Evolutionary conservation across 2,797 vertebrate genomes (phyloP).

Genomic region (Paratrypauchen microcephalus): DNA sequence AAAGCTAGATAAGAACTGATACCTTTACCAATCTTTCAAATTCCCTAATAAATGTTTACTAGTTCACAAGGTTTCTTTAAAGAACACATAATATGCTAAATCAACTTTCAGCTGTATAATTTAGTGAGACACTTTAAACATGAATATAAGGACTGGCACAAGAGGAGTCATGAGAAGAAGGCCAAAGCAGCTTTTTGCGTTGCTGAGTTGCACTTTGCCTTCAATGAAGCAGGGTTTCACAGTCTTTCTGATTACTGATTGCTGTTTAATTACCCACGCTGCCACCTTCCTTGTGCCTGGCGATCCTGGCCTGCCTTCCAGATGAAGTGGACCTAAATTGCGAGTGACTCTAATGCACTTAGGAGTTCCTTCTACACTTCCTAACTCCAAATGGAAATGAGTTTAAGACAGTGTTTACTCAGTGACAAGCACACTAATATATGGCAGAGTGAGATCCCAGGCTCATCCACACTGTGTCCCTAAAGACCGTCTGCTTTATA

Average conservation of each 20-base stretch:
- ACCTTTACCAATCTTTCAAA: no score
- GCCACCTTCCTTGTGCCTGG: slow-evolving; percentile 20
- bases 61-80: no score
- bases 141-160: not conserved
- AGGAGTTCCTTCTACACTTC: slow-evolving; percentile 54
- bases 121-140: not conserved
- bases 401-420: slow-evolving; percentile 61
- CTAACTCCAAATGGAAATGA: slow-evolving; percentile 65
- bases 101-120: not conserved
- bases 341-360: slow-evolving; percentile 66
- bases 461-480: slow-evolving; percentile 30
- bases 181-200: slow-evolving; percentile 1
- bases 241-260: slow-evolving; percentile 46
- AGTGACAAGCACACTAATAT: slow-evolving; percentile 60
- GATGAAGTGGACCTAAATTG: slow-evolving; percentile 63
- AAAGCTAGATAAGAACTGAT: no score
- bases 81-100: not conserved
- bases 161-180: not conserved
- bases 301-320: slow-evolving; percentile 24
- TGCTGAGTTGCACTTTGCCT: slow-evolving; percentile 12
- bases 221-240: slow-evolving; percentile 16
- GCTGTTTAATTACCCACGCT: slow-evolving; percentile 42
- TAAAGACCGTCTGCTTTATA: slow-evolving; percentile 31
- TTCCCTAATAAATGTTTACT: no score
- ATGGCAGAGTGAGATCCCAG: slow-evolving; percentile 39